Evolutionary conservation across 2,113 vertebrate species (phyloP), one percentile per base, ranked within the genome.

Genomic region (Misgurnus mizolepis): DNA sequence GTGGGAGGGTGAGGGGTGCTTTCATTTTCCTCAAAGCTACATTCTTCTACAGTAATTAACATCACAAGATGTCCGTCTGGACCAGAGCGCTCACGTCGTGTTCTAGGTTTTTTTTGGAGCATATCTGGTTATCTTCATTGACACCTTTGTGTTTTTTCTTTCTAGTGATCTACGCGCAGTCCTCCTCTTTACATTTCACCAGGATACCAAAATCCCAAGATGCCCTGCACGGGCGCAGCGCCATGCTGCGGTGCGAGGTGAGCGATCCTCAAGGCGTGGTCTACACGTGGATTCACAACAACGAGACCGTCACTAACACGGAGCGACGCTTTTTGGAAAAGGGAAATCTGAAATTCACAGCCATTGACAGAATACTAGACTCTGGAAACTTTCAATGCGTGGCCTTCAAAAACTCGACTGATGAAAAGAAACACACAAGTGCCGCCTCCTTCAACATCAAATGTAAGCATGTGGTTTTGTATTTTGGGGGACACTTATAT

Each of bases 161-260:
- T 27, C 6, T 85, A 90, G 91, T 86, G 0, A 69, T 90, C 84
- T 89, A 87, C 34, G 12, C 86, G 11, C 88, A 39, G 53, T 79
- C 86, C 2, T 91, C 91, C 0, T 71, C 72, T 34, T 90, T 96
- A 12, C 56, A 88, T 60, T 96, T 96, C 86, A 94, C 93, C n/a
- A 95, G 95, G 70, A 93, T 95, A 84, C 95, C 95, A 0, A 95
- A 94, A 40, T 96, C 95, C 8, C 95, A 96, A 89, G 95, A 96
- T 0, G 94, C 94, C 1, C 82, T 95, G 78, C 95, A 96, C 0
- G 95, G 95, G 7, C 94, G 95, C 82, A 89, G 95, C 0, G 95
- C 95, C 0, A 93, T 96, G 82, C 92, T 96, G 76, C 93, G 94
- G 78, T 96, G 95, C 0, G 95, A 96, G 84, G 94, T 94, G 1